A percentile compares a stretch with the other conserved stretches of the same genome.
These are phyloP conservation scores for Campoplex nolae DNA, from an alignment of 2,888 invertebrate species.

Conservation along the genomic window DNA sequence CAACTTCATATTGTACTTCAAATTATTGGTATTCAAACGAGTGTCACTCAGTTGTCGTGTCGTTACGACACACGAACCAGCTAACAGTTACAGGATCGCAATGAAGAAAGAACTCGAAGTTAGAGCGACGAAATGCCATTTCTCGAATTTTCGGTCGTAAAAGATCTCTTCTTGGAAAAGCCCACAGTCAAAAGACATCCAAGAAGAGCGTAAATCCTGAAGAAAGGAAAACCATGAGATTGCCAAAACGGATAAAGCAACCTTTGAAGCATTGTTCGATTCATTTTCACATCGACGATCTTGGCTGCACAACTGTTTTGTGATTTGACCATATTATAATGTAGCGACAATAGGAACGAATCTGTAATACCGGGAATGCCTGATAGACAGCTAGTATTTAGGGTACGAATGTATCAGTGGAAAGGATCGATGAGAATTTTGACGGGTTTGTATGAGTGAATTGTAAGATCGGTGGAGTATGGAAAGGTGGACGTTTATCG, in stretches of 20 bases:
- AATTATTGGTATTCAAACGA: background rate
- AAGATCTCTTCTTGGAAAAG: background rate
- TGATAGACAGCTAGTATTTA: background rate
- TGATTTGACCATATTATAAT: background rate
- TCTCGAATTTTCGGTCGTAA: background rate
- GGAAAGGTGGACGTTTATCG: conserved; percentile 37
- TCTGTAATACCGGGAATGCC: background rate
- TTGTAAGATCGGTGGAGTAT: conserved; percentile 44
- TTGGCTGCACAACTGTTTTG: background rate
- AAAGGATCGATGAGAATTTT: conserved; percentile 9
- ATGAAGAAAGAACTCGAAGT: background rate
- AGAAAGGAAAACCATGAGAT: background rate
- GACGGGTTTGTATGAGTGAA: conserved; percentile 32
- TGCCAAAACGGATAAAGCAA: background rate
- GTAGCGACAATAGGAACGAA: background rate
- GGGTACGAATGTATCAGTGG: background rate
- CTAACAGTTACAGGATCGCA: background rate
- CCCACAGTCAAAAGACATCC: background rate
- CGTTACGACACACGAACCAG: background rate
- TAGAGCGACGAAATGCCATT: background rate
- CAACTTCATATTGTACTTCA: background rate
- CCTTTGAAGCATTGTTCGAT: background rate
- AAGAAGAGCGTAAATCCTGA: background rate
- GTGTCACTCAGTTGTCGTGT: background rate
- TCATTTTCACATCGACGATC: background rate